Evolutionary conservation across 2,797 vertebrate species (phyloP).

Genomic region (Sylvia borin): DNA sequence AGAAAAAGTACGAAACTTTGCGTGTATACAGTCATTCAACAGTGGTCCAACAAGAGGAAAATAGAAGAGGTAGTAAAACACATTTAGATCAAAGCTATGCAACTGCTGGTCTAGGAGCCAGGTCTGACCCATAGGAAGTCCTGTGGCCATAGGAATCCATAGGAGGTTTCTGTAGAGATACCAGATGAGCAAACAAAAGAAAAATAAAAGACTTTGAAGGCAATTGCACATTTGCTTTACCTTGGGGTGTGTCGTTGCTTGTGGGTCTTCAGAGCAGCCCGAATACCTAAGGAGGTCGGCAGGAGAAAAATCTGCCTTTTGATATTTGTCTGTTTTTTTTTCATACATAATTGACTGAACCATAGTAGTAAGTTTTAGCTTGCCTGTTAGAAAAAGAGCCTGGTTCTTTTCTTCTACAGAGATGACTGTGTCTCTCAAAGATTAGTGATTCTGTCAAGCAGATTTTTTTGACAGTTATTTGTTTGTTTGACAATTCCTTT

Average conservation of each 20-base stretch:
- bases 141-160: too few relatives aligned
- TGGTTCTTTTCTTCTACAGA: conserved; percentile 39
- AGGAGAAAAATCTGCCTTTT: neutral
- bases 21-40: neutral
- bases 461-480: neutral
- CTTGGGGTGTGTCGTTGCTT: neutral
- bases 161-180: neutral
- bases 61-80: neutral
- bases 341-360: neutral
- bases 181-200: neutral
- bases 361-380: conserved; percentile 17
- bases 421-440: conserved; percentile 37
- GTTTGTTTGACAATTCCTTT: neutral
- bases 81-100: neutral
- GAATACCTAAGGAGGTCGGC: neutral
- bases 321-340: neutral
- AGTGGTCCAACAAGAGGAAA: neutral
- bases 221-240: neutral
- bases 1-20: neutral
- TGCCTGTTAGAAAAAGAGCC: conserved; percentile 4
- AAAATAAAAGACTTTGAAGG: neutral
- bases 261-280: neutral
- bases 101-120: neutral
- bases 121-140: neutral
- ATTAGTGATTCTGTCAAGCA: conserved; percentile 29